Percentiles rank a stretch among this genome's conserved stretches.
Conservation (phyloP, 2,888 invertebrate genomes). For the Timema cristinae region DNA sequence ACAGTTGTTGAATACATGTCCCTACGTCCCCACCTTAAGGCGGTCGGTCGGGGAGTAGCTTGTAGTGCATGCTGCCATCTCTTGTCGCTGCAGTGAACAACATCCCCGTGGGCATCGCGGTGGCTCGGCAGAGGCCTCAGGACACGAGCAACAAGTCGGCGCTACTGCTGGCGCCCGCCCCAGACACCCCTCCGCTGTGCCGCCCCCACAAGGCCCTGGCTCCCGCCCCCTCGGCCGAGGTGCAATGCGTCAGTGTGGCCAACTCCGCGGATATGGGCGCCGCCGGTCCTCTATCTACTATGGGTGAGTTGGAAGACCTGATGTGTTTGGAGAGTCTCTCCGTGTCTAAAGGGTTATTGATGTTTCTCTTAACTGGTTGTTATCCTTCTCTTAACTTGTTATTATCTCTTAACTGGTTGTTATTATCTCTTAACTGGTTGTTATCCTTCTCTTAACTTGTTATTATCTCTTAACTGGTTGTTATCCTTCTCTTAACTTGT, state of each 20-base stretch:
- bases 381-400: too few species aligned
- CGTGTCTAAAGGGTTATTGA: too few species aligned
- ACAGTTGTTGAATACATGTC: too few species aligned
- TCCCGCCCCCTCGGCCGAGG: slow-evolving; percentile 15
- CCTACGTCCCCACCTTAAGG: too few species aligned
- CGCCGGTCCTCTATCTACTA: slow-evolving; percentile 24
- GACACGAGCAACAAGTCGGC: slow-evolving; percentile 39
- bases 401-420: too few species aligned
- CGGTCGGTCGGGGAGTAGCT: too few species aligned
- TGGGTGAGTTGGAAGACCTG: slow-evolving; percentile 25
- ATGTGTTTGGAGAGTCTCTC: too few species aligned
- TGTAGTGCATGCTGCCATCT: not conserved
- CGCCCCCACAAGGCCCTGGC: slow-evolving; percentile 19
- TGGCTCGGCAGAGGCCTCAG: slow-evolving; percentile 72
- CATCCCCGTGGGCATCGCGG: slow-evolving; percentile 81
- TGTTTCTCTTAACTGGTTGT: too few species aligned
- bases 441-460: too few species aligned
- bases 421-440: too few species aligned
- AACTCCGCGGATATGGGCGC: slow-evolving; percentile 14
- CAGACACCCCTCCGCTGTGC: not conserved
- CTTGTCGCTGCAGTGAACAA: slow-evolving; percentile 39
- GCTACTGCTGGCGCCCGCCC: slow-evolving; percentile 6
- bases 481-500: too few species aligned
- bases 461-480: too few species aligned
- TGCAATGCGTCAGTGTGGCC: slow-evolving; percentile 2